Percentiles rank a stretch among this genome's conserved stretches.
Evolutionary conservation across 2,113 vertebrate genomes (phyloP).

Genomic region (Apistogramma diplotaenia): DNA sequence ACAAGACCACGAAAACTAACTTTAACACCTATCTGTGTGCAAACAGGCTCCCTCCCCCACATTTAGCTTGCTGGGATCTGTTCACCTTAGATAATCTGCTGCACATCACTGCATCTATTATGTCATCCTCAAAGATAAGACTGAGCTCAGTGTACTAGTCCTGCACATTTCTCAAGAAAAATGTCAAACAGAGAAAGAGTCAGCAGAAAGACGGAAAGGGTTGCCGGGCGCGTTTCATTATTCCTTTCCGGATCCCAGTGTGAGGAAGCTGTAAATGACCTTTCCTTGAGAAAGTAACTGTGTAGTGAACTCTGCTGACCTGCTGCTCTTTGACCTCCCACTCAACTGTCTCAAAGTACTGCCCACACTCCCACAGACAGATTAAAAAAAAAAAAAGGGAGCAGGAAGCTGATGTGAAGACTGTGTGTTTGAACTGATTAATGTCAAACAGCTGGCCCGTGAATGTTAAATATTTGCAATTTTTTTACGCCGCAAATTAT

Average conservation of each 20-base stretch:
- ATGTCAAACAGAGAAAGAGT: neutral
- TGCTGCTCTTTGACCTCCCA: constrained; percentile 15
- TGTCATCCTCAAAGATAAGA: neutral
- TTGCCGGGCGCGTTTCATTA: neutral
- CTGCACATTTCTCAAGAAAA: neutral
- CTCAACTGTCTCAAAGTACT: neutral
- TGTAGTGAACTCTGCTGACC: constrained; percentile 31
- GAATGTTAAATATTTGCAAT: neutral
- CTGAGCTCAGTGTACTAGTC: neutral
- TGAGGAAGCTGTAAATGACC: constrained; percentile 15
- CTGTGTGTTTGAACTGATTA: neutral
- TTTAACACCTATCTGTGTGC: no score
- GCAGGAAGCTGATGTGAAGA: neutral
- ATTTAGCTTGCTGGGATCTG: neutral
- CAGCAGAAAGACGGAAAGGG: neutral
- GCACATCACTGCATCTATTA: neutral
- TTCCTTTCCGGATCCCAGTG: constrained; percentile 1
- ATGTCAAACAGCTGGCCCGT: neutral
- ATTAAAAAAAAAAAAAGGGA: neutral
- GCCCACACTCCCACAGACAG: neutral
- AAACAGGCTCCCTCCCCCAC: neutral
- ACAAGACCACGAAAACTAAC: neutral
- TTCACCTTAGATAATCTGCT: neutral
- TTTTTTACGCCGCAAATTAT: neutral
- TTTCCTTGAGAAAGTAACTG: constrained; percentile 51